A percentile compares a stretch with the other conserved stretches of the same genome.
These are phyloP conservation scores for Oryzaephilus surinamensis DNA, from an alignment of 1,140 invertebrate species.

Conservation along the genomic window DNA sequence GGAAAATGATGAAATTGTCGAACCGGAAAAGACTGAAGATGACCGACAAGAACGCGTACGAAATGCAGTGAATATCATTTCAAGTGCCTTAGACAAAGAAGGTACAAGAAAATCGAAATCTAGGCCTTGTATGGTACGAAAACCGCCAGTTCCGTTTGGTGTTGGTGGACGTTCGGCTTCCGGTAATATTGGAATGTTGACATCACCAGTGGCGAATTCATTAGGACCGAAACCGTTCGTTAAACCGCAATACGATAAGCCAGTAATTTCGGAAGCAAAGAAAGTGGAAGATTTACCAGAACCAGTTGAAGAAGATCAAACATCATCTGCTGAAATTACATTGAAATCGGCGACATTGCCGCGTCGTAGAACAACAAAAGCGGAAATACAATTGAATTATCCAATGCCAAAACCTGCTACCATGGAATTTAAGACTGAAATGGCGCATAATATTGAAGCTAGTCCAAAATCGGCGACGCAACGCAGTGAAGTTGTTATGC, in stretches of 20 bases:
- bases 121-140: conserved; percentile 38
- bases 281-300: conserved; percentile 15
- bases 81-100: conserved; percentile 45
- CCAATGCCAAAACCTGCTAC: conserved; percentile 39
- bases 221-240: conserved; percentile 25
- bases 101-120: conserved; percentile 39
- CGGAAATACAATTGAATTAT: conserved; percentile 49
- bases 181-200: conserved; percentile 31
- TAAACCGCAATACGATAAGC: conserved; percentile 13
- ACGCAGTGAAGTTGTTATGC: conserved; percentile 48
- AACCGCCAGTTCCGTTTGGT: conserved; percentile 49
- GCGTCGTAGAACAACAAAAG: conserved; percentile 51
- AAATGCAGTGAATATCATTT: conserved; percentile 46
- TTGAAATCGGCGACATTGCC: conserved; percentile 56
- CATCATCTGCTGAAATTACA: conserved; percentile 48
- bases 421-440: conserved; percentile 45
- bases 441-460: conserved; percentile 46
- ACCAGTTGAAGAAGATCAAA: conserved; percentile 39
- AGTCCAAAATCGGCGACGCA: conserved; percentile 40
- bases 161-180: conserved; percentile 40
- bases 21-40: conserved; percentile 31
- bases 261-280: conserved; percentile 8
- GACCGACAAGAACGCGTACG: conserved; percentile 41
- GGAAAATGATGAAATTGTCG: conserved; percentile 28
- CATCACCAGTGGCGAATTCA: conserved; percentile 22